Conservation (phyloP, 2,888 invertebrate species). For the Biston betularia region DNA sequence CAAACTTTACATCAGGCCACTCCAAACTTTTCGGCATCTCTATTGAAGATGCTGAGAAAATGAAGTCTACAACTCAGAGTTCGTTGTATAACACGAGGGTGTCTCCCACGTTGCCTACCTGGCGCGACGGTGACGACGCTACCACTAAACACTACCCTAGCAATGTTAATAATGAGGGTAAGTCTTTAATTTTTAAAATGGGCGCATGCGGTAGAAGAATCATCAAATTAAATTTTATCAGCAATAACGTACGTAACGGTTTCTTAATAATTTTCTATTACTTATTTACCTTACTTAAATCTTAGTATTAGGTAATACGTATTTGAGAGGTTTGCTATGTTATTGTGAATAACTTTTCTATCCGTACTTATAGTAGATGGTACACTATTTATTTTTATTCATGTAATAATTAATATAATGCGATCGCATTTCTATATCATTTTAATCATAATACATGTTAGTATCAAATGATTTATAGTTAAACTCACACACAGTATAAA, state of each 20-base stretch:
- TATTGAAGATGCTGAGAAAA: conserved; percentile 86
- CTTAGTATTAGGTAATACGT: too few species aligned
- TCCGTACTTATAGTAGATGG: too few species aligned
- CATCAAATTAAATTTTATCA: conserved; percentile 13
- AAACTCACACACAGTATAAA: too few species aligned
- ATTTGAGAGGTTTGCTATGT: too few species aligned
- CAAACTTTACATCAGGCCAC: conserved; percentile 87
- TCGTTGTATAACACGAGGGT: conserved; percentile 83
- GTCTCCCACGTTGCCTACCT: conserved; percentile 88
- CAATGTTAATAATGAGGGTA: conserved; percentile 75
- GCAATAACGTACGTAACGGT: conserved; percentile 10
- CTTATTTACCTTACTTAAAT: too few species aligned
- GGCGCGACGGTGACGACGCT: conserved; percentile 73
- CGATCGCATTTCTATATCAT: too few species aligned
- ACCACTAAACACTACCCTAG: conserved; percentile 81
- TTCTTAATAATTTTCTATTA: background rate
- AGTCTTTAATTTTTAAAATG: conserved; percentile 48
- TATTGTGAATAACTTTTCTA: too few species aligned
- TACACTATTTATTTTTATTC: too few species aligned
- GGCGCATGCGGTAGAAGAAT: conserved; percentile 54
- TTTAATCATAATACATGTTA: too few species aligned
- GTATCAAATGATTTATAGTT: too few species aligned
- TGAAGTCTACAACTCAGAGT: conserved; percentile 81
- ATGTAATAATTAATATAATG: too few species aligned
- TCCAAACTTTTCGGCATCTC: conserved; percentile 88